These are phyloP conservation scores for Limenitis arthemis DNA, from an alignment of 2,888 invertebrate genomes.

Conservation along the genomic window DNA sequence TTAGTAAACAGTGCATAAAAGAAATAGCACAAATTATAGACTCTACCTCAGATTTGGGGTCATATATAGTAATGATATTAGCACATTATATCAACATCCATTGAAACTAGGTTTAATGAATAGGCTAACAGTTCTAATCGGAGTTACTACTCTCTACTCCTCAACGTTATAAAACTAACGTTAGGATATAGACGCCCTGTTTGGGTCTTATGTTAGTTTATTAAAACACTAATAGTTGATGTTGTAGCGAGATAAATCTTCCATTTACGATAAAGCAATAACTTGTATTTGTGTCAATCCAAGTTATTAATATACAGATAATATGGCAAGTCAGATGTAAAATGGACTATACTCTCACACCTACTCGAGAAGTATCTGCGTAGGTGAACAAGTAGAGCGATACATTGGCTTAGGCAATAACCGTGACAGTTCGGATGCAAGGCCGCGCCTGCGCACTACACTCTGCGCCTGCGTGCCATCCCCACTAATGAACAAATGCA, in stretches of 20 bases:
- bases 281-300: not conserved
- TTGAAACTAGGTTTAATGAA: too few species aligned
- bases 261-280: too few species aligned
- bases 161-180: too few species aligned
- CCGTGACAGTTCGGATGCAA: slow-evolving; percentile 24
- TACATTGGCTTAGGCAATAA: slow-evolving; percentile 27
- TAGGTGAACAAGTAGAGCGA: slow-evolving; percentile 53
- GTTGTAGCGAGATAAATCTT: too few species aligned
- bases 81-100: too few species aligned
- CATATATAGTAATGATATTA: too few species aligned
- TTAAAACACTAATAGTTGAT: too few species aligned
- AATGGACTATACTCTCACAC: slow-evolving; percentile 4
- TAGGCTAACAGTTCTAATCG: too few species aligned
- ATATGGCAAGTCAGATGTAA: not conserved
- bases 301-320: slow-evolving; percentile 1
- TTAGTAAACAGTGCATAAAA: slow-evolving; percentile 1
- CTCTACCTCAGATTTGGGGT: slow-evolving; percentile 11
- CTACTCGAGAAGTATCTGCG: slow-evolving; percentile 28
- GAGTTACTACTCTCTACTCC: too few species aligned
- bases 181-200: too few species aligned
- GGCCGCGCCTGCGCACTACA: slow-evolving; percentile 15
- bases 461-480: slow-evolving; percentile 13
- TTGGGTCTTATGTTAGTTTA: too few species aligned
- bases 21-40: slow-evolving; percentile 15
- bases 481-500: slow-evolving; percentile 11